These are phyloP conservation scores for Spisula solida DNA, from an alignment of 2,888 invertebrate genomes.

Conservation along the genomic window DNA sequence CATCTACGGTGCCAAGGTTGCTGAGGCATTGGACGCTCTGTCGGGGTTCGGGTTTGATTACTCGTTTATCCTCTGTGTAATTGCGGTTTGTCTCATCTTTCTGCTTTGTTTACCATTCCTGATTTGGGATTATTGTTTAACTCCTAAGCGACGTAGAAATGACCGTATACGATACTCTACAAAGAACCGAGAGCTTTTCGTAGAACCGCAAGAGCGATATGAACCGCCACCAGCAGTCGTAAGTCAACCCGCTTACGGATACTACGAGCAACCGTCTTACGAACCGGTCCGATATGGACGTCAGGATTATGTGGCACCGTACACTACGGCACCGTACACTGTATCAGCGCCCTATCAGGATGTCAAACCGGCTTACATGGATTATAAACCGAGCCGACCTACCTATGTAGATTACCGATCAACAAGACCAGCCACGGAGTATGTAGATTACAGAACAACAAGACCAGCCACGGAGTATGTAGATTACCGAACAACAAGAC, in stretches of 20 bases:
- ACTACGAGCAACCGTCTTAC: neutral
- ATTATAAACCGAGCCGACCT: neutral
- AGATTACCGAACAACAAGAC: neutral
- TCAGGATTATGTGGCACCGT: neutral
- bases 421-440: neutral
- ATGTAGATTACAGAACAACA: no score
- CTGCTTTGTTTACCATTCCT: neutral
- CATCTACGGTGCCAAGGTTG: neutral
- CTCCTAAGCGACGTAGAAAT: neutral
- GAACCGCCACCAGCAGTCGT: neutral
- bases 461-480: neutral
- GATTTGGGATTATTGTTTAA: constrained; percentile 4
- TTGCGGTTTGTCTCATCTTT: neutral
- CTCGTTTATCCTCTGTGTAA: neutral
- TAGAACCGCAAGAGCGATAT: neutral
- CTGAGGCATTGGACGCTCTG: neutral
- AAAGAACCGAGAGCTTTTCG: neutral
- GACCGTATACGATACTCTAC: neutral
- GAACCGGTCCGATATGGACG: neutral
- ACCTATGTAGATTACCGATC: neutral
- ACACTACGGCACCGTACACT: neutral
- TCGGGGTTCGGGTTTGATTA: neutral
- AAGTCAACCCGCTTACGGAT: neutral
- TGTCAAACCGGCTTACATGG: neutral
- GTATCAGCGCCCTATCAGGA: neutral